phyloP scores from a whole-genome alignment of 53 echinoderm and acorn worm species.

The Luidia sarsii region DNA sequence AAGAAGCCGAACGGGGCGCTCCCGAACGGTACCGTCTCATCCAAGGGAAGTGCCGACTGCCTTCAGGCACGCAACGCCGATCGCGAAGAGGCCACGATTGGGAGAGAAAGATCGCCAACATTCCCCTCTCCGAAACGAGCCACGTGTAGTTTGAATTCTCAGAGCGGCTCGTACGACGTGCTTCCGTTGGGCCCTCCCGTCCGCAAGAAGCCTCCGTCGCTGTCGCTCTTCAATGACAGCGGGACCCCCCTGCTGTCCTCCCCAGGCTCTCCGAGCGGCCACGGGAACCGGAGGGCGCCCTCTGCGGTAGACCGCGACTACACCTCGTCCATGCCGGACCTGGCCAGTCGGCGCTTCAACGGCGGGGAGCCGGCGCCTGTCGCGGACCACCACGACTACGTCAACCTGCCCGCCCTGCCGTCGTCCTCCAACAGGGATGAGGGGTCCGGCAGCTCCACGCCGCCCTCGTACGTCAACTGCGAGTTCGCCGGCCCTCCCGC shows the following conservation, averaged over 20 bases:
- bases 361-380: neutral
- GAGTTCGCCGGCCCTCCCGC: constrained; percentile 11
- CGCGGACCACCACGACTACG: constrained; percentile 28
- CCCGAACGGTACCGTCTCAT: neutral
- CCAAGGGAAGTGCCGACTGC: neutral
- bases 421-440: constrained; percentile 40
- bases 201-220: constrained; percentile 31
- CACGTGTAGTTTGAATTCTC: neutral
- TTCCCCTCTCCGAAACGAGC: neutral
- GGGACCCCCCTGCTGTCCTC: constrained; percentile 15
- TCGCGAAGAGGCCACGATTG: neutral
- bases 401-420: constrained; percentile 34
- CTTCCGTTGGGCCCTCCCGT: neutral
- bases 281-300: neutral
- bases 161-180: constrained; percentile 21
- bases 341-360: constrained; percentile 19
- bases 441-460: constrained; percentile 10
- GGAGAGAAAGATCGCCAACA: neutral
- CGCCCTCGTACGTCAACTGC: constrained; percentile 29
- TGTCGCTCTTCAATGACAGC: constrained; percentile 19
- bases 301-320: constrained; percentile 38
- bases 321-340: constrained; percentile 42
- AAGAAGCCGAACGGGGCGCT: constrained; percentile 16
- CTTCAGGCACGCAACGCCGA: neutral
- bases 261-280: neutral